Evolutionary conservation across 30 jellyfish, hydroid and myxozoan species (phyloP).

Genomic region (Aurelia coerulea): DNA sequence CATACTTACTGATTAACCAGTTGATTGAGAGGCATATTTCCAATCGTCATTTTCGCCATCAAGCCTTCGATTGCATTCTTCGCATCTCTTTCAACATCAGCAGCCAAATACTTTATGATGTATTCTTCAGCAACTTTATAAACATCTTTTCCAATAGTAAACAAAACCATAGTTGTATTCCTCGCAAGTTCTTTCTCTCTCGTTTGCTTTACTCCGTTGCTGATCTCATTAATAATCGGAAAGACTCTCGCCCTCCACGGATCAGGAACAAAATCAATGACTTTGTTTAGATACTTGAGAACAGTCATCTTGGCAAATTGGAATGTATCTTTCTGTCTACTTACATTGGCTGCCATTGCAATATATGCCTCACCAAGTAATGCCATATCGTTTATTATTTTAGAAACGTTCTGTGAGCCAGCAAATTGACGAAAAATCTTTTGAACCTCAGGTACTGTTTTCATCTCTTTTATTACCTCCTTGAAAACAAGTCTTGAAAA

Average conservation of each 20-base stretch:
- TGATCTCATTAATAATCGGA: slow-evolving; percentile 14
- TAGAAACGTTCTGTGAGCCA: background rate
- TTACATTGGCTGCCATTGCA: background rate
- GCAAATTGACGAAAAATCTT: background rate
- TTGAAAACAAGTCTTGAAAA: slow-evolving; percentile 2
- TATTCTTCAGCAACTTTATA: slow-evolving; percentile 18
- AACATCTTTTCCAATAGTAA: slow-evolving; percentile 39
- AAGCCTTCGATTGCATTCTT: background rate
- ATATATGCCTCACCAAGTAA: background rate
- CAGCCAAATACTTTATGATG: slow-evolving; percentile 27
- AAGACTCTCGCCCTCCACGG: slow-evolving; percentile 40
- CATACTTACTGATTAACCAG: no score
- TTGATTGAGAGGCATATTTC: slow-evolving; percentile 6
- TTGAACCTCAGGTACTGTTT: background rate
- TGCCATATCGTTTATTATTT: background rate
- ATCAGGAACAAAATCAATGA: slow-evolving; percentile 11
- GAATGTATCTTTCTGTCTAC: background rate
- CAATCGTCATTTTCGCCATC: slow-evolving; percentile 10
- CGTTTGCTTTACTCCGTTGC: slow-evolving; percentile 2
- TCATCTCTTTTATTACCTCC: background rate
- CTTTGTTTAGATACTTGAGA: background rate
- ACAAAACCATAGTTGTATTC: slow-evolving; percentile 57
- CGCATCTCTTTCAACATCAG: slow-evolving; percentile 37
- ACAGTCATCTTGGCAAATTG: background rate
- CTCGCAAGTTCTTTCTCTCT: slow-evolving; percentile 17